Evolutionary conservation across 1,140 invertebrate species (phyloP), one percentile per base, ranked within the genome.

Genomic region (Drosophila repleta): DNA sequence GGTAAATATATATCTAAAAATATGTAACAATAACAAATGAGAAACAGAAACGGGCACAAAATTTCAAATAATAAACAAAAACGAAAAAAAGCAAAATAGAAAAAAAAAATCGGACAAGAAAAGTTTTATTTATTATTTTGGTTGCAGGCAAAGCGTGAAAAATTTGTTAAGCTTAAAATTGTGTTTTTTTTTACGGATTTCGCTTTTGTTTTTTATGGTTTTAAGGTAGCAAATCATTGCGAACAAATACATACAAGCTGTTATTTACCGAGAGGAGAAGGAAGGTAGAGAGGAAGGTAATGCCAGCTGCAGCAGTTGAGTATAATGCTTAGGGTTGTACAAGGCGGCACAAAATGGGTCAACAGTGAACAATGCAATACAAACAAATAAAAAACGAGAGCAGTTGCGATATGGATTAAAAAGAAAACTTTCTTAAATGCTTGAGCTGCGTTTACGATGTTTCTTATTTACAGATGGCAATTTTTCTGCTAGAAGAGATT

Each of bases 91-190:
- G 15, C 20, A 32, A 41, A 43, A 52, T 2, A 11, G 21, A 53
- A 20, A 0, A 41, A 41, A 41, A 41, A 41, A 41, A 41, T n/a
- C n/a, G n/a, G 7, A 61, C 57, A 60, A 72, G 70, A 85, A 74
- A 79, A 74, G 66, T 79, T 82, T 73, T 84, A 63, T 76, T 79
- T 70, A 66, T 55, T 62, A 77, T 74, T 70, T 68, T 74, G 79
- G 76, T 82, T 78, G 65, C 45, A 60, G 64, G 48, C 60, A 75
- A 57, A 73, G 65, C 60, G 58, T 74, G 64, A 64, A 82, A 82
- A 78, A 71, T 80, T 76, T 75, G 78, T 82, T 75, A 78, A 78
- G 82, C 82, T 85, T 87, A 77, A 85, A 87, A 84, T 61, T 63
- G 68, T 69, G 53, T 29, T 6, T 18, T 29, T 18, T 29, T 18